Conservation (phyloP, 2,888 invertebrate species). For the Listrodromus nycthemerus region DNA sequence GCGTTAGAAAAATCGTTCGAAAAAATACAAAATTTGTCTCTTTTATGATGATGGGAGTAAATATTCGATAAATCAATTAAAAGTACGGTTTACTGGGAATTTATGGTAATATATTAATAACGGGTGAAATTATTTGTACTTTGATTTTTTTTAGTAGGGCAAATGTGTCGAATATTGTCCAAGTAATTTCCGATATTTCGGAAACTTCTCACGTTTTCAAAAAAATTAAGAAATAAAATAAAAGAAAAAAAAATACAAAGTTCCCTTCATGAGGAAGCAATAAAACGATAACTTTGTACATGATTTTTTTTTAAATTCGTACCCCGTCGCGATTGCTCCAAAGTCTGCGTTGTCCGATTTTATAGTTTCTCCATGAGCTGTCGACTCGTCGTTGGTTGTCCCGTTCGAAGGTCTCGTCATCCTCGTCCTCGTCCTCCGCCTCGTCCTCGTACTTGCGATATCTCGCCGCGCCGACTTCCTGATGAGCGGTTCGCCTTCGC, state of each 20-base stretch:
- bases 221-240: too few species aligned
- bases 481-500: conserved; percentile 69
- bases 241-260: too few species aligned
- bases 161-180: background rate
- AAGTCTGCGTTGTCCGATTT: conserved; percentile 66
- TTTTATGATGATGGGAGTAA: background rate
- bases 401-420: conserved; percentile 47
- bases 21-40: background rate
- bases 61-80: background rate
- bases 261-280: too few species aligned
- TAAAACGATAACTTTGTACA: too few species aligned
- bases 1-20: background rate
- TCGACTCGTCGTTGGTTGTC: conserved; percentile 53
- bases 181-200: too few species aligned
- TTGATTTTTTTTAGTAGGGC: too few species aligned
- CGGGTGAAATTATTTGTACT: too few species aligned
- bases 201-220: too few species aligned
- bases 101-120: too few species aligned
- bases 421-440: conserved; percentile 72
- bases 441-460: conserved; percentile 72
- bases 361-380: conserved; percentile 60
- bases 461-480: conserved; percentile 65
- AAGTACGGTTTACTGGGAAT: too few species aligned
- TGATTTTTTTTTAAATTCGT: conserved; percentile 62
- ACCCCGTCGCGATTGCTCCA: conserved; percentile 82